phyloP scores from a whole-genome alignment of 1,140 invertebrate genomes.

The Aphaenogaster floridana region DNA sequence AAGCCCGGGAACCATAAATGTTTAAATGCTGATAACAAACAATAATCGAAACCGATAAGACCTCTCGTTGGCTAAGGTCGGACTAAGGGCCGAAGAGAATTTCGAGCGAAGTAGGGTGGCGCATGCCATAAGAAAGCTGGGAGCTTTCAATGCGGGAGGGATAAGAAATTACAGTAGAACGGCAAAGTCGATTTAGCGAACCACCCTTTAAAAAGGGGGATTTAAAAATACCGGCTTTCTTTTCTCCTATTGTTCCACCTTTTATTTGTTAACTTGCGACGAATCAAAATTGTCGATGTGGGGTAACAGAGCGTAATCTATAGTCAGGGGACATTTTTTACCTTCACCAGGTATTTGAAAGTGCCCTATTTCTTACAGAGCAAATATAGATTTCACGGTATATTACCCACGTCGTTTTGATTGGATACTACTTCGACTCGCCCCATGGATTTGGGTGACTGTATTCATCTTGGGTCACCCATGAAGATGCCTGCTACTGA shows the following conservation, averaged over 20 bases:
- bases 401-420: conserved; percentile 51
- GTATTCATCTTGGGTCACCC: conserved; percentile 42
- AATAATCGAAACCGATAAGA: conserved; percentile 76
- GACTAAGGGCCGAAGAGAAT: conserved; percentile 25
- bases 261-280: conserved; percentile 36
- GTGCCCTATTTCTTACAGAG: conserved; percentile 23
- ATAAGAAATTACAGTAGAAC: conserved; percentile 61
- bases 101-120: conserved; percentile 44
- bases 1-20: conserved; percentile 60
- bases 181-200: conserved; percentile 52
- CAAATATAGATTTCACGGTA: conserved; percentile 63
- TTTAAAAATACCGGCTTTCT: conserved; percentile 47
- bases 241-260: conserved; percentile 32
- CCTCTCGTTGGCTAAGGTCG: conserved; percentile 36
- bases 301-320: conserved; percentile 23
- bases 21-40: conserved; percentile 77
- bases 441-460: conserved; percentile 23
- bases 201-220: conserved; percentile 40
- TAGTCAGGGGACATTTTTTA: conserved; percentile 15
- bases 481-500: conserved; percentile 23
- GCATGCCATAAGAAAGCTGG: conserved; percentile 56
- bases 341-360: conserved; percentile 12
- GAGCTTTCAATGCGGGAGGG: conserved; percentile 61
- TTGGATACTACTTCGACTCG: conserved; percentile 27
- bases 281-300: conserved; percentile 39